Conservation (phyloP, 1,140 invertebrate species). For the Phymorhynchus buccinoides region DNA sequence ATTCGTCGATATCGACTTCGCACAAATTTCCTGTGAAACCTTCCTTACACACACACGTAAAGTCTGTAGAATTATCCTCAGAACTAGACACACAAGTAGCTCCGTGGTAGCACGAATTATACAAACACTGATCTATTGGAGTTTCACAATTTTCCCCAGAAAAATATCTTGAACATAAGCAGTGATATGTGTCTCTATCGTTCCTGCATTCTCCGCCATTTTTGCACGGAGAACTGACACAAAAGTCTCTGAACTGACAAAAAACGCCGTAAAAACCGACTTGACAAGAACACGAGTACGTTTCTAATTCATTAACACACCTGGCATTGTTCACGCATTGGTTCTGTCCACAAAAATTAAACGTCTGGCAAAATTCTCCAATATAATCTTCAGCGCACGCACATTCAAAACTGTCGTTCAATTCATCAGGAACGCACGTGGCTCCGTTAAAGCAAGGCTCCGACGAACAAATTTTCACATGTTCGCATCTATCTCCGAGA, state of each 20-base stretch:
- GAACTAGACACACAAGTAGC: constrained; percentile 45
- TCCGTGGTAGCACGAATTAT: constrained; percentile 50
- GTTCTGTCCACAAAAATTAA: constrained; percentile 45
- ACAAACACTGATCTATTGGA: constrained; percentile 54
- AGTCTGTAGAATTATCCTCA: constrained; percentile 5
- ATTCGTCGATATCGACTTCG: constrained; percentile 64
- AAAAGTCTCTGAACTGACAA: constrained; percentile 52
- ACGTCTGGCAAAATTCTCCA: constrained; percentile 55
- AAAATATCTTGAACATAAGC: constrained; percentile 48
- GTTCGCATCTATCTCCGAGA: constrained; percentile 67
- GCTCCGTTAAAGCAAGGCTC: constrained; percentile 60
- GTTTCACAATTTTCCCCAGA: constrained; percentile 53
- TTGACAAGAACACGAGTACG: constrained; percentile 48
- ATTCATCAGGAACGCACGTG: constrained; percentile 48
- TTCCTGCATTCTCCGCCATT: constrained; percentile 56
- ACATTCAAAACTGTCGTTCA: constrained; percentile 54
- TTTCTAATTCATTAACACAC: constrained; percentile 40
- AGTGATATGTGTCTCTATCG: constrained; percentile 44
- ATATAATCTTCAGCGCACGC: constrained; percentile 49
- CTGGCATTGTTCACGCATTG: constrained; percentile 48
- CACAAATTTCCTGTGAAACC: constrained; percentile 51
- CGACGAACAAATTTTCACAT: constrained; percentile 56
- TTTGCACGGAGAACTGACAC: constrained; percentile 47
- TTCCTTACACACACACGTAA: constrained; percentile 50
- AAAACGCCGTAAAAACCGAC: constrained; percentile 50